Evolutionary conservation across 2,113 vertebrate species (phyloP), one percentile per base, ranked within the genome.

Genomic region (Mormyrus iriodes): DNA sequence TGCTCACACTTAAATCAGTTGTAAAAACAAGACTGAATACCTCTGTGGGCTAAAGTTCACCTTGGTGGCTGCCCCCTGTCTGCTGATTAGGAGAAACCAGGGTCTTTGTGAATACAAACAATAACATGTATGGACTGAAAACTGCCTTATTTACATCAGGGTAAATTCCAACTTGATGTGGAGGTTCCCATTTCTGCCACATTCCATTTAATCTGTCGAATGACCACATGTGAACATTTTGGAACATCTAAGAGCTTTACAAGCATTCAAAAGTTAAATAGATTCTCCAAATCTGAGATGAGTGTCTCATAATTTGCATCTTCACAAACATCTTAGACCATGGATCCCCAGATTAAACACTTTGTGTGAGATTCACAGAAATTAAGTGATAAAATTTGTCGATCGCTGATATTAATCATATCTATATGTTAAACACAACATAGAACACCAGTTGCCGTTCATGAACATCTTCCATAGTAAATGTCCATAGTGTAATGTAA

Each of bases 1-100:
- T 39, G 69, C 88, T 19, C 39, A 76, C 88, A 79, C 88, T 52
- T 31, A 84, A 88, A 88, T 79, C 88, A 52, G 35, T n/a, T 79
- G 31, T 52, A 79, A 88, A 76, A 79, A 83, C 73, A 61, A 58
- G 52, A 79, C 53, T 49, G 51, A 58, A 58, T 51, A 58, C 39
- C 79, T 61, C 21, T 44, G 52, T 58, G 24, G 79, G 76, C 76
- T 51, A 15, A 35, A 52, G 76, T 52, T 58, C 51, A 21, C 39
- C 76, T 85, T 39, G 88, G 76, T 89, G 79, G 39, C 65, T 9
- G 10, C 39, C 46, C 49, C 17, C 35, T 8, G 10, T 42, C 69
- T 24, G 49, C 35, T 83, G 24, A 83, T 88, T 88, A 82, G 79
- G 9, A 88, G 15, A 21, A 88, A 44, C 7, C 6, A 0, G 49